Evolutionary conservation across 2,113 vertebrate species (phyloP).

Genomic region (Petrocephalus microphthalmus): DNA sequence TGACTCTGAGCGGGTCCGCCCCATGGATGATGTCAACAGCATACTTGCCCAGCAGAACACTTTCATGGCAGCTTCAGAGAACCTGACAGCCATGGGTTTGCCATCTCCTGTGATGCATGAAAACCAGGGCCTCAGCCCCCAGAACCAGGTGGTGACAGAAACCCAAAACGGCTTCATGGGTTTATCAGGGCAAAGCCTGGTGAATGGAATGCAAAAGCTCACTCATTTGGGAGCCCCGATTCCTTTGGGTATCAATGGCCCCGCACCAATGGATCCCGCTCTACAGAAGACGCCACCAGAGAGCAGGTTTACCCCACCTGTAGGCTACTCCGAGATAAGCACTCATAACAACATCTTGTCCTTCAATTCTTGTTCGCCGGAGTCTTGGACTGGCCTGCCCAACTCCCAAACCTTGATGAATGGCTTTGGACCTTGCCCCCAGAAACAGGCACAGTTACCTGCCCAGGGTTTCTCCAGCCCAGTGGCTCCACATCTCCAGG

Average conservation of each 20-base stretch:
- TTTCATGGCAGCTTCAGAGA: constrained; percentile 21
- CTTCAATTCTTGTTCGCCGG: constrained; percentile 31
- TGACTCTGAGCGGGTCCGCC: constrained; percentile 26
- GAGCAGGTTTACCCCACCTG: constrained; percentile 10
- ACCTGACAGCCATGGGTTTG: constrained; percentile 35
- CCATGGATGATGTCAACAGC: not conserved
- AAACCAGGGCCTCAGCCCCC: constrained; percentile 28
- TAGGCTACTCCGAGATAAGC: constrained; percentile 14
- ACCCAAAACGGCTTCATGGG: constrained; percentile 20
- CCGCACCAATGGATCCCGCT: not conserved
- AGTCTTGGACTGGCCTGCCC: constrained; percentile 21
- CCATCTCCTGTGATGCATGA: constrained; percentile 19
- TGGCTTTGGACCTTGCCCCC: not conserved
- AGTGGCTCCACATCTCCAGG: constrained; percentile 32
- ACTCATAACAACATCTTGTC: constrained; percentile 2
- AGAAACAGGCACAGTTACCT: constrained; percentile 23
- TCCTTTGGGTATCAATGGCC: not conserved
- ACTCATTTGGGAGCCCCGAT: constrained; percentile 34
- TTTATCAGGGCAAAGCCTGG: constrained; percentile 23
- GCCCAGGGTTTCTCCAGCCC: constrained; percentile 19
- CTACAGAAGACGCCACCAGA: constrained; percentile 26
- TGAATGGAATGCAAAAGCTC: constrained; percentile 28
- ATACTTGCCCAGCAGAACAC: not conserved
- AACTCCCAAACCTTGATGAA: constrained; percentile 22
- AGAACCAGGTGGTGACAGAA: not conserved